A percentile compares a stretch with the other conserved stretches of the same genome.
These are phyloP conservation scores for Piaya cayana DNA, from an alignment of 2,113 vertebrate species.

Conservation along the genomic window DNA sequence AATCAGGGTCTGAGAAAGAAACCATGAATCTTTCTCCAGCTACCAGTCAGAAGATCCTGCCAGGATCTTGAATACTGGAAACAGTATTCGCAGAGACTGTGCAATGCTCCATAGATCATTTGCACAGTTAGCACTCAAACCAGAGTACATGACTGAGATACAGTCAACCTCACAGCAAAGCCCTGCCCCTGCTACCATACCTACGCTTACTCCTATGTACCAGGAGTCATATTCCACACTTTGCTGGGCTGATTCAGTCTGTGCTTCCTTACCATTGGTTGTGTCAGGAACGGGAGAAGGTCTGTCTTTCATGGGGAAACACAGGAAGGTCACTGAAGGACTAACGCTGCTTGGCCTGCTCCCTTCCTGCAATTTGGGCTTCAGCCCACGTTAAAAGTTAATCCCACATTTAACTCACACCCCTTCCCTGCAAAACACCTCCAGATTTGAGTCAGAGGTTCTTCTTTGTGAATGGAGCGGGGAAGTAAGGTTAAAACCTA, in stretches of 20 bases:
- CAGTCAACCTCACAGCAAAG: neutral
- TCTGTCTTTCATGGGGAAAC: neutral
- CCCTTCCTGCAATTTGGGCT: constrained; percentile 21
- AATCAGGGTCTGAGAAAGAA: constrained; percentile 15
- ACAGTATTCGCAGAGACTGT: neutral
- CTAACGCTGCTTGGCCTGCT: constrained; percentile 12
- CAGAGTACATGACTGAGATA: neutral
- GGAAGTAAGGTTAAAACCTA: neutral
- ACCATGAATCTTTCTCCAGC: neutral
- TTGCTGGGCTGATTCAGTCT: neutral
- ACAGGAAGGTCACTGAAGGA: constrained; percentile 58
- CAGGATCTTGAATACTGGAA: neutral
- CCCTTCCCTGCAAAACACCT: constrained; percentile 27
- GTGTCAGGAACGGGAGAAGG: neutral
- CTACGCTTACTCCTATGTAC: neutral
- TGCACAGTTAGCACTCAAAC: neutral
- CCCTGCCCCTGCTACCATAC: neutral
- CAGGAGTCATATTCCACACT: neutral
- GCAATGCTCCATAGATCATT: neutral
- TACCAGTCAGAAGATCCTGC: neutral
- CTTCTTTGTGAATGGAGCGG: neutral
- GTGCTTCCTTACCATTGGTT: neutral
- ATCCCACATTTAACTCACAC: constrained; percentile 15
- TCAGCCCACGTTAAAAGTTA: constrained; percentile 15
- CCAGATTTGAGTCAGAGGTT: constrained; percentile 48